Conservation (phyloP, 2,113 vertebrate genomes). For the Anthoscopus minutus region DNA sequence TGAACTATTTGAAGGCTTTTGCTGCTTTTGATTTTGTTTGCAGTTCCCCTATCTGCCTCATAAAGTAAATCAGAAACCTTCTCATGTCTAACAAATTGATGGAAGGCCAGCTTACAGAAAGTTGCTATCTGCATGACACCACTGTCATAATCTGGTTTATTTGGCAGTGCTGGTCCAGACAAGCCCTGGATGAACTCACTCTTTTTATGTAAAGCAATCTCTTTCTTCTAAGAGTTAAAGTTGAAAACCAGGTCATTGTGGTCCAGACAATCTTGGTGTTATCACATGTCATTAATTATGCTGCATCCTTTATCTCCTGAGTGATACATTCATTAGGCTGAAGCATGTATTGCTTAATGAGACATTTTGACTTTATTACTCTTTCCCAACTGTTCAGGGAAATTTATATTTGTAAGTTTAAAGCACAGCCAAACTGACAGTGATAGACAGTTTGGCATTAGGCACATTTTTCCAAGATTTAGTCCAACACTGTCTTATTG, state of each 20-base stretch:
- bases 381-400: slow-evolving; percentile 33
- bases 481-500: slow-evolving; percentile 52
- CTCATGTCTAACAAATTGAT: background rate
- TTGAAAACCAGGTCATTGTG: background rate
- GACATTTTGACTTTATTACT: slow-evolving; percentile 32
- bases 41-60: background rate
- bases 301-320: background rate
- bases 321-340: background rate
- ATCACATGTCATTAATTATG: background rate
- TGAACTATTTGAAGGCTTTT: background rate
- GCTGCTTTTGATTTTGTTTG: background rate
- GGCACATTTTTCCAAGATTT: slow-evolving; percentile 43
- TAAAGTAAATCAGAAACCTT: background rate
- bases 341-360: slow-evolving; percentile 35
- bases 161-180: background rate
- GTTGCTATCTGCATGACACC: background rate
- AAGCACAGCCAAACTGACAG: slow-evolving; percentile 39
- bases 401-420: slow-evolving; percentile 36
- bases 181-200: background rate
- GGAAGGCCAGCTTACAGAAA: background rate
- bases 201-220: background rate
- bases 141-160: background rate
- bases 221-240: background rate
- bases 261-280: background rate
- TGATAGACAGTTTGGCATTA: slow-evolving; percentile 28